Evolutionary conservation across 53 echinoderm and acorn worm species (phyloP).

Genomic region (Echinarachnius parma): DNA sequence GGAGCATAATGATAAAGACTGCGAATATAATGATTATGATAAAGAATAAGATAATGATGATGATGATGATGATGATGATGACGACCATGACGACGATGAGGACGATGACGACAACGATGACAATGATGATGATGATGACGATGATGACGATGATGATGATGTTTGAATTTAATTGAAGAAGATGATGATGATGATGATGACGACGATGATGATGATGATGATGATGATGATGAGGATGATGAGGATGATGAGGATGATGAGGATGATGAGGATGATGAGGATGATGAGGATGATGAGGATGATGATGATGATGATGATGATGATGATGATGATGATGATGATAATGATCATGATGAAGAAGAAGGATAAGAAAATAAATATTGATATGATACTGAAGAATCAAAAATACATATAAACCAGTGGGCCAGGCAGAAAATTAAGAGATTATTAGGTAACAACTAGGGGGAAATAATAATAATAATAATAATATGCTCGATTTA

Average conservation of each 20-base stretch:
- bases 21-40: neutral
- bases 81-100: neutral
- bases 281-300: neutral
- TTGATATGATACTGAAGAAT: too few species aligned
- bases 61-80: neutral
- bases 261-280: too few species aligned
- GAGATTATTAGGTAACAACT: too few species aligned
- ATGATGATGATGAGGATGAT: too few species aligned
- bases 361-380: too few species aligned
- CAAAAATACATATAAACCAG: too few species aligned
- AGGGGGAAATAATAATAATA: too few species aligned
- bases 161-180: neutral
- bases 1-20: neutral
- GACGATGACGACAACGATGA: neutral
- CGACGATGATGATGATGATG: neutral
- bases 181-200: neutral
- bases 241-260: too few species aligned
- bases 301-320: constrained; percentile 17
- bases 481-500: too few species aligned
- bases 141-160: neutral
- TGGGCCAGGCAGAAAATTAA: too few species aligned
- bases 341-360: neutral
- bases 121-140: neutral
- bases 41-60: neutral
- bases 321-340: neutral